These are phyloP conservation scores for Oreochromis niloticus DNA, from an alignment of 2,113 vertebrate genomes.

Conservation along the genomic window DNA sequence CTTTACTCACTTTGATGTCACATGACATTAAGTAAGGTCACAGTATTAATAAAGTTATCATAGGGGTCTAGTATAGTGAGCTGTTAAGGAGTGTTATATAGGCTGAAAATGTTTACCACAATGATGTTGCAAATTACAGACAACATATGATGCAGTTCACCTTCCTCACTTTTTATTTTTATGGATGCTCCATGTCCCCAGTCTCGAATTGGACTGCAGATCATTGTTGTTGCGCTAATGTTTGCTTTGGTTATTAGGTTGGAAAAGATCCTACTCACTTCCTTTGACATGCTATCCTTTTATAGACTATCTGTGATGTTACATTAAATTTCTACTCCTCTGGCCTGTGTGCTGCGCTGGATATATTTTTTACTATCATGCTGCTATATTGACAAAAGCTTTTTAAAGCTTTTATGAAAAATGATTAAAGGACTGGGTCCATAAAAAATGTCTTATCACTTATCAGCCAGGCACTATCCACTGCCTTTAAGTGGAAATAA, in stretches of 20 bases:
- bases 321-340: background rate
- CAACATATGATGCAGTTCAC: background rate
- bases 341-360: background rate
- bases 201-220: background rate
- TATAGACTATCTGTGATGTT: background rate
- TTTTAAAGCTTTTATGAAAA: background rate
- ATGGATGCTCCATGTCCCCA: background rate
- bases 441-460: background rate
- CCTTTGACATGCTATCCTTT: background rate
- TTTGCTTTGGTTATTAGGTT: background rate
- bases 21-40: background rate
- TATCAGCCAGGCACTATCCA: background rate
- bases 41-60: background rate
- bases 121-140: background rate
- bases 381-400: background rate
- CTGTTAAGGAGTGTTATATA: background rate
- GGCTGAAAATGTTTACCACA: background rate
- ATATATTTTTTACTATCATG: background rate
- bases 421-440: background rate
- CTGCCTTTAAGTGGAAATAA: background rate
- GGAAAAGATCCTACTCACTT: background rate
- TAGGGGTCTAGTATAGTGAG: background rate
- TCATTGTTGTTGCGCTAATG: background rate
- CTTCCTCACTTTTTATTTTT: background rate
- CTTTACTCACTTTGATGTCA: background rate